These are phyloP conservation scores for Eucera pruinosa DNA, from an alignment of 2,888 invertebrate genomes.

Conservation along the genomic window DNA sequence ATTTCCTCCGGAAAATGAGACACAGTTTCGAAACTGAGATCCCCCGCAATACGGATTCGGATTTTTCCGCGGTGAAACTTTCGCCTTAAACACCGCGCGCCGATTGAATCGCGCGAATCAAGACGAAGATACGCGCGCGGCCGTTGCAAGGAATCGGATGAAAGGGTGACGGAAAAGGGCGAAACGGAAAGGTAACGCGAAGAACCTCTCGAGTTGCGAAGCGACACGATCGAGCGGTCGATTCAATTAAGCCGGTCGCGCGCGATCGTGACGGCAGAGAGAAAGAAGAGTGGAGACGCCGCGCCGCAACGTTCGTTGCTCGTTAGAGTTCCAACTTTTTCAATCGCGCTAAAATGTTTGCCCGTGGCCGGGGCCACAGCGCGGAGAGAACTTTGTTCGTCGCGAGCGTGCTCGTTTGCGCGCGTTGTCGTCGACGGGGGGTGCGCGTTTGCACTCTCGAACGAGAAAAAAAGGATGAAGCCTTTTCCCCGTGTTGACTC, in stretches of 20 bases:
- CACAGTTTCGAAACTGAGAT: constrained; percentile 26
- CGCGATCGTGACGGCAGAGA: too few relatives aligned
- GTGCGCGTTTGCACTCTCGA: not conserved
- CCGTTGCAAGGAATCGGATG: too few relatives aligned
- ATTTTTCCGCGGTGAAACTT: constrained; percentile 4
- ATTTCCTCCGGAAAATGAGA: constrained; percentile 8
- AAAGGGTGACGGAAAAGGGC: too few relatives aligned
- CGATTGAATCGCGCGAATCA: too few relatives aligned
- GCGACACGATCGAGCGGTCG: constrained; percentile 31
- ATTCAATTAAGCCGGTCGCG: too few relatives aligned
- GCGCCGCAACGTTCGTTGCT: constrained; percentile 40
- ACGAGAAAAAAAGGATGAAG: not conserved
- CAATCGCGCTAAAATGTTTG: constrained; percentile 66
- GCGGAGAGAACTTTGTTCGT: constrained; percentile 30
- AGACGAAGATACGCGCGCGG: too few relatives aligned
- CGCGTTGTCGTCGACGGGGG: not conserved
- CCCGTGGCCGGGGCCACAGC: not conserved
- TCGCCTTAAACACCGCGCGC: not conserved
- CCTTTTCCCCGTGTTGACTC: constrained; percentile 19
- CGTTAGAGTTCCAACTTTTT: constrained; percentile 63
- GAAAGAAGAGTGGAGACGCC: too few relatives aligned
- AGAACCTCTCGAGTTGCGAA: not conserved
- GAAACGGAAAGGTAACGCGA: too few relatives aligned
- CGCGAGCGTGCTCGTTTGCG: constrained; percentile 28
- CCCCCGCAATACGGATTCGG: not conserved